Conservation (phyloP, 2,797 vertebrate species). For the Psittacula echo region DNA sequence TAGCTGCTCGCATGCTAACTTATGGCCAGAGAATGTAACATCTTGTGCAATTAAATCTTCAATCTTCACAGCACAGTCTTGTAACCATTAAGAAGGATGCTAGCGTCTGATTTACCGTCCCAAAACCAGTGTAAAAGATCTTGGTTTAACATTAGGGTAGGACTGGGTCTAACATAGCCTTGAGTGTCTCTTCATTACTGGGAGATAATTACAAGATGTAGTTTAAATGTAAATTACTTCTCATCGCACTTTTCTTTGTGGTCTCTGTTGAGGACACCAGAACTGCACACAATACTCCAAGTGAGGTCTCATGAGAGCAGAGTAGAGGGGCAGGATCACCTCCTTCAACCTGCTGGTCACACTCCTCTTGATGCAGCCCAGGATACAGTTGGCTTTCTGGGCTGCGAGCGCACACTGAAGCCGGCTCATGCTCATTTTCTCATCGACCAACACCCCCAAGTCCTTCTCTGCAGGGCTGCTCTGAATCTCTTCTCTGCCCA, state of each 20-base stretch:
- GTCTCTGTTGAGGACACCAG: background rate
- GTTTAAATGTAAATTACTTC: background rate
- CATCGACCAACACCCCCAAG: no score
- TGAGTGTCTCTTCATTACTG: background rate
- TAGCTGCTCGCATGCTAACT: background rate
- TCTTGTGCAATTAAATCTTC: background rate
- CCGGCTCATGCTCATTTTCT: no score
- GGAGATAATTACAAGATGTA: background rate
- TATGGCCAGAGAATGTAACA: background rate
- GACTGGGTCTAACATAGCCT: background rate
- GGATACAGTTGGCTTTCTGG: no score
- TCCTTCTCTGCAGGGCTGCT: no score
- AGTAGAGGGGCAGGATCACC: no score
- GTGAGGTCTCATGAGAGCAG: no score
- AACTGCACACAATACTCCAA: no score
- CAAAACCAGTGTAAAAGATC: background rate
- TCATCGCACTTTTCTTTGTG: background rate
- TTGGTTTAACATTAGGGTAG: background rate
- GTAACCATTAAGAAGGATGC: background rate
- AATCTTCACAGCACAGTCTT: background rate
- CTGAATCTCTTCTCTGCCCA: no score
- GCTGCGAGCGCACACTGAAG: no score
- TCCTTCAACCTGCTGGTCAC: no score
- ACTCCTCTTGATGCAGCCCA: no score
- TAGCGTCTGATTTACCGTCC: background rate